Base-by-base conservation (phyloP, 2,113 vertebrate genomes). In the Platysteira castanea region DNA sequence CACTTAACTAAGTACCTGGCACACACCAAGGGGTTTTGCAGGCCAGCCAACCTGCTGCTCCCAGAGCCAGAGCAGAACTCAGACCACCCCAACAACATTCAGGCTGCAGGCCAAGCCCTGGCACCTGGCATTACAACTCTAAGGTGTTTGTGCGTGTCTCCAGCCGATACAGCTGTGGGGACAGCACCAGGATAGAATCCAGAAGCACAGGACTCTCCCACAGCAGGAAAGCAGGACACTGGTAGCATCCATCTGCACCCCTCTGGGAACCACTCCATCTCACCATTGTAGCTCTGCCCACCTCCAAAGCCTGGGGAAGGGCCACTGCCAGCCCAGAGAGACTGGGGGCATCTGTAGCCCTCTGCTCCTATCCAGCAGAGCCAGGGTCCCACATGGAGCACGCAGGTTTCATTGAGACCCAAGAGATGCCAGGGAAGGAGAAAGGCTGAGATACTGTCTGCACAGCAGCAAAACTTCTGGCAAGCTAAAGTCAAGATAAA, bases 91-190 rank as follows among this genome's bases (percentile, higher is more conserved):
- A 37, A 21, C 23, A 53, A 39, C 10, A 30, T 23, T 16, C 37
- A 47, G 23, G 42, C 20, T 41, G 24, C 22, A 50, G 37, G 37
- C 59, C 65, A 44, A 89, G 60, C 56, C 50, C 26, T 28, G 41
- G 41, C 37, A 52, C 21, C 12, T 2, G 4, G 35, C 2, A 2
- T 24, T 35, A 46, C 2, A 10, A 67, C 41, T 39, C 50, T 15
- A 13, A 24, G 31, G 49, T 53, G 42, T 47, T n/a, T 12, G 18
- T 21, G 49, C 7, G 5, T 1, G 3, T 52, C 70, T 39, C 61
- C 6, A 2, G 22, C 8, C 1, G 1, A 50, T 53, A 37, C 0
- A 28, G 18, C 37, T 10, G 1, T 2, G 3, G 54, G 22, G 50
- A 82, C 5, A 50, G 54, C 54, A 52, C 27, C 57, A 42, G 23